Evolutionary conservation across 2,888 invertebrate genomes (phyloP).

Genomic region (Thecocarcelia acutangulata): DNA sequence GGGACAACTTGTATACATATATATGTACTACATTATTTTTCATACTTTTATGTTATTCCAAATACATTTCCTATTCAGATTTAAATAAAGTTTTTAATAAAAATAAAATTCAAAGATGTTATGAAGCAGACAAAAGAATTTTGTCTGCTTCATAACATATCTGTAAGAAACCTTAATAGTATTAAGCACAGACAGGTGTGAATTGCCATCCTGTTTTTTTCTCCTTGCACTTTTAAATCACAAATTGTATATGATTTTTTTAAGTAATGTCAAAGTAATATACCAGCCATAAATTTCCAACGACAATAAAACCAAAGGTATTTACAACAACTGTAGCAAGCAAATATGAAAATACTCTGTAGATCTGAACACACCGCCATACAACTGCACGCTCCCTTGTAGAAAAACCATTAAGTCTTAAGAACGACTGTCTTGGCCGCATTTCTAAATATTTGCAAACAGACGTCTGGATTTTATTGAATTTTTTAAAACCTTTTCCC

Average conservation of each 20-base stretch:
- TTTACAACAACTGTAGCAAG: neutral
- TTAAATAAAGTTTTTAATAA: no score
- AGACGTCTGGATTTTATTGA: constrained; percentile 62
- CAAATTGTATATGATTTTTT: neutral
- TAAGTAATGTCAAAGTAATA: neutral
- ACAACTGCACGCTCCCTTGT: neutral
- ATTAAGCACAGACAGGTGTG: neutral
- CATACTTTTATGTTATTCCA: no score
- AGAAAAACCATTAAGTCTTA: neutral
- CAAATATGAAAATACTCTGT: neutral
- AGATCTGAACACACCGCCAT: neutral
- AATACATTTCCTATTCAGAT: no score
- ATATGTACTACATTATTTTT: no score
- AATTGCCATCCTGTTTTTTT: neutral
- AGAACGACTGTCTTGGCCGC: constrained; percentile 10
- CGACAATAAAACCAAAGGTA: neutral
- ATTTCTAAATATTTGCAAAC: constrained; percentile 50
- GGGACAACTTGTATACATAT: no score
- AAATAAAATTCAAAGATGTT: no score
- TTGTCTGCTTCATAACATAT: no score
- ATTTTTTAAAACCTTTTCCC: constrained; percentile 23
- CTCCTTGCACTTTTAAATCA: neutral
- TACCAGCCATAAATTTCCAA: neutral
- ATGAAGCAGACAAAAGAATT: no score
- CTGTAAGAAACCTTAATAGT: neutral